Base-by-base conservation (phyloP, 2,797 vertebrate genomes). In the Amniataba percoides region DNA sequence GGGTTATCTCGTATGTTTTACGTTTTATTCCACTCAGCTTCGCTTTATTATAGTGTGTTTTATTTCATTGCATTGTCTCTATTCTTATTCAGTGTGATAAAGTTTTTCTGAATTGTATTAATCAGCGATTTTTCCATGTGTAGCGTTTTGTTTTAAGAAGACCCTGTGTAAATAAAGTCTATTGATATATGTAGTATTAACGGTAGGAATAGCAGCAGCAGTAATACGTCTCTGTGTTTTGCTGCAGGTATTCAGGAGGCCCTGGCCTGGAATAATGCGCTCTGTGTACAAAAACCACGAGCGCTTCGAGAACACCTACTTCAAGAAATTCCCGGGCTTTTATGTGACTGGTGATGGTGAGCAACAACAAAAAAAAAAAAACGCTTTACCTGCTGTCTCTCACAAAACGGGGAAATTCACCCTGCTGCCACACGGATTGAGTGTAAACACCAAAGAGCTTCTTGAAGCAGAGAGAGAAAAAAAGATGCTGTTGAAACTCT, bases 241-340 rank as follows among this genome's bases (percentile, higher is more conserved):
- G 5, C 78, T 16, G 4, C 68, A 96, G 96, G 96, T 96, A 5
- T 96, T 96, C 86, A 90, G 88, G 79, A 92, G 91, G 48, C 96
- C 96, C 7, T 96, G 96, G 96, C 96, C 96, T 4, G 95, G 95
- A 52, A 95, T 96, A 69, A 96, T 96, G 96, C 91, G 96, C 12
- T 92, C 94, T 0, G 67, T 96, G 58, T 94, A 95, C 72, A 83
- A 81, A 76, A 95, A 95, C 90, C 94, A 95, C 0, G 95, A 96
- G 46, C 92, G 94, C 31, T 96, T 96, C 19, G 95, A 96, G 84
- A 95, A 89, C 55, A 96, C 93, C 11, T 96, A 96, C 91, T 96
- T 96, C 86, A 94, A 91, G 84, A 96, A 96, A 73, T 96, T 96
- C 68, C 95, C 95, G 0, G 96, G 96, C 23, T 96, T 94, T 82